These are phyloP conservation scores for Glyphotaelius pellucidus DNA, from an alignment of 2,888 invertebrate genomes.

Conservation along the genomic window DNA sequence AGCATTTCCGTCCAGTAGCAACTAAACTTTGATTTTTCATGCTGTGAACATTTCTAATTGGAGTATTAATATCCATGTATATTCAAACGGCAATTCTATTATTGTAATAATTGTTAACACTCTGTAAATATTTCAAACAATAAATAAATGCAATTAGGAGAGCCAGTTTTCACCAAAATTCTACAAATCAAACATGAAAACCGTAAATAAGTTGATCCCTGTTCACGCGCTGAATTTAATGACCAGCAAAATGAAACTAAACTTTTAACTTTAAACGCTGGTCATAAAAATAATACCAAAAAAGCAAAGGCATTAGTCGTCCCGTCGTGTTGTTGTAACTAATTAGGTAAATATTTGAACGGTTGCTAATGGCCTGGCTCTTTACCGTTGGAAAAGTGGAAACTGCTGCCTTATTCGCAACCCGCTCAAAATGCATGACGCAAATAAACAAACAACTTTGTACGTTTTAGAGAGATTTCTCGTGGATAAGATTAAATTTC, in stretches of 20 bases:
- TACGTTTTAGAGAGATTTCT: neutral
- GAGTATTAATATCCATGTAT: too few relatives aligned
- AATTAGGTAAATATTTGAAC: conserved; percentile 21
- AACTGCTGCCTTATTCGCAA: neutral
- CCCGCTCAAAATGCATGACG: neutral
- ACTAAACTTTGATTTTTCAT: too few relatives aligned
- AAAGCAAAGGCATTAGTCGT: conserved; percentile 15
- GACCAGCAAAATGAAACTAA: neutral
- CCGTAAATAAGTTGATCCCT: neutral
- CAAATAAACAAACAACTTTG: neutral
- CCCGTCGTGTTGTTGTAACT: neutral
- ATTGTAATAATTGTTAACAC: too few relatives aligned
- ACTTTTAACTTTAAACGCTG: neutral
- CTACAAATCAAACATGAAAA: neutral
- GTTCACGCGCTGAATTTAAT: neutral
- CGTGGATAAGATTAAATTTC: neutral
- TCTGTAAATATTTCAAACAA: too few relatives aligned
- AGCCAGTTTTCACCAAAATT: neutral
- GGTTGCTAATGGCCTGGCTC: neutral
- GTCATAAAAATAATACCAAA: neutral
- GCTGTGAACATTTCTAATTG: too few relatives aligned
- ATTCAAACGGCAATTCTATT: too few relatives aligned
- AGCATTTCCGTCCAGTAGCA: too few relatives aligned
- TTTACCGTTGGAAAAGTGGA: neutral
- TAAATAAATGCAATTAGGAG: neutral